Base-by-base conservation (phyloP, 2,888 invertebrate genomes). In the Dioctria rufipes region DNA sequence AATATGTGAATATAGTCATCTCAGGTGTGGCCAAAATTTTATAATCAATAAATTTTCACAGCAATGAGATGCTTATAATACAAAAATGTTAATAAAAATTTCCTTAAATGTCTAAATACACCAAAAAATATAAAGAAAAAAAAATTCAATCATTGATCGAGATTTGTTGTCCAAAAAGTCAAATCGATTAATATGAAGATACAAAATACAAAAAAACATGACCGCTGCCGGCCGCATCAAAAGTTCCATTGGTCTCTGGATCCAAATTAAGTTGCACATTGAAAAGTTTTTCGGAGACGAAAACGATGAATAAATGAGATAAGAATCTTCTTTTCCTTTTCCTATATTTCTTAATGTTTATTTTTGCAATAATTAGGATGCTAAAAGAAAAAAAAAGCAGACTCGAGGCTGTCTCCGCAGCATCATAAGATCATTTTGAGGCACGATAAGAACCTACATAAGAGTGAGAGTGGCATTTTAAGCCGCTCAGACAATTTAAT, bases 21-120 rank as follows among this genome's bases (percentile, higher is more conserved):
- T 77, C 77, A 63, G 37, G 63, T 77, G 77, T 77, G 77, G 77
- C 77, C 63, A 77, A 63, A 77, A 63, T 49, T n/a, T 61, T 39
- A 71, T 37, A 39, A 63, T 43, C 43, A 13, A 60, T 77, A 63
- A 51, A 46, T 49, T 77, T 25, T 77, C 77, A 77, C 77, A 77
- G 37, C 77, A 46, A 49, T 43, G 42, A 46, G 63, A 75, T 60
- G 25, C 73, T 5, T 42, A 2, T 42, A 3, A 43, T 42, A 13
- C 46, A 40, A 4, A 66, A 13, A 3, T 13, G n/a, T 40, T 6
- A 13, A 43, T 5, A 6, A 60, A n/a, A 25, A 61, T 8, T 13
- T 6, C 6, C n/a, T 5, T n/a, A 60, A 25, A 61, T 13, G 25
- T 61, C 3, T 13, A 61, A 25, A 61, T 13, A 25, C 6, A 61